Base-by-base conservation (phyloP, 2,797 vertebrate species). In the Remorina albescens region DNA sequence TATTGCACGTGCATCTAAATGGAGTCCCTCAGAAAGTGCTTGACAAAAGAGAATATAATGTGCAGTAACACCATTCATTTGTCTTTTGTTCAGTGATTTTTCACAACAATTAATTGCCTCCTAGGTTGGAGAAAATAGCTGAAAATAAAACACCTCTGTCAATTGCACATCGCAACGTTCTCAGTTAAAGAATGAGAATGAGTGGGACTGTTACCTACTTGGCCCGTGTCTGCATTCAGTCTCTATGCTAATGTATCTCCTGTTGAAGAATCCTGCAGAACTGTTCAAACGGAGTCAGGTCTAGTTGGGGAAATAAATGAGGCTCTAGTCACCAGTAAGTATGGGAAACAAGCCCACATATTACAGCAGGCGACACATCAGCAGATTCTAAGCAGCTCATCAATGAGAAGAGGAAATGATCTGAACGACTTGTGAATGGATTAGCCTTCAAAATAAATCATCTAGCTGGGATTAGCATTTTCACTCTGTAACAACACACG, bases 221-320 rank as follows among this genome's bases (percentile, higher is more conserved):
- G 19, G 41, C 57, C 51, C 6, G 5, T 68, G 23, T 74, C 66
- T 60, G 54, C 57, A 80, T 83, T 78, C 84, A 83, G 83, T 86
- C 72, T 88, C 76, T 74, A 86, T 85, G 85, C 81, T 85, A 85
- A 91, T 91, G 62, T 18, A 13, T 67, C 61, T 26, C 16, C 58
- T 18, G 46, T 71, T 67, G 68, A 74, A 71, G 65, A 80, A 71
- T 77, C 60, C 55, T n/a, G 55, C 21, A 50, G 67, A 72, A 66
- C 60, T 44, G 65, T 83, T 83, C 1, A 8, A 80, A 67, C 59
- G 0, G 16, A 68, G 61, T 74, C 83, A 61, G 71, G 50, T 69
- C 80, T 86, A 69, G 60, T 87, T 88, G 85, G 86, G 50, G 74
- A 76, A 88, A 87, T 72, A 73, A 79, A 82, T 87, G 76, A 81